Evolutionary conservation across 2,113 vertebrate genomes (phyloP).

Genomic region (Prochilodus magdalenae): DNA sequence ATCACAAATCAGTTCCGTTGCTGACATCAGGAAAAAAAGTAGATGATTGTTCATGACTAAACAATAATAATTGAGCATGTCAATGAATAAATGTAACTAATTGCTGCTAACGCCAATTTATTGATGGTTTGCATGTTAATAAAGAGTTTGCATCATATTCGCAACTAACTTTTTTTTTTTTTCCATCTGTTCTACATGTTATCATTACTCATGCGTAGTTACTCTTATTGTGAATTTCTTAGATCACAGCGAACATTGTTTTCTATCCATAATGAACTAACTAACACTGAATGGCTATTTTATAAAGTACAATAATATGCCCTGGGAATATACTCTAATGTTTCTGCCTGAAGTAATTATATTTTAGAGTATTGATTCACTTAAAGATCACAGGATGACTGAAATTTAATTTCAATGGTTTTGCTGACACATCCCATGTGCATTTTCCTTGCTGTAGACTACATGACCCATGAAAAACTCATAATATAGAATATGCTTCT

Average conservation of each 20-base stretch:
- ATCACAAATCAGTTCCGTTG: too few species aligned
- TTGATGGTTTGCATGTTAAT: too few species aligned
- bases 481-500: constrained; percentile 28
- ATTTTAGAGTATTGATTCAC: constrained; percentile 3
- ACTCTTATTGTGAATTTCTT: background rate
- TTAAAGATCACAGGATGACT: background rate
- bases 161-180: background rate
- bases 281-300: background rate
- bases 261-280: too few species aligned
- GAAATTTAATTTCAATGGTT: constrained; percentile 22
- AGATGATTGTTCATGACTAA: too few species aligned
- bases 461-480: constrained; percentile 39
- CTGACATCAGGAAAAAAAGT: too few species aligned
- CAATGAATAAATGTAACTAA: too few species aligned
- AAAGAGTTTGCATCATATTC: too few species aligned
- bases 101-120: too few species aligned
- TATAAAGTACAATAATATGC: too few species aligned
- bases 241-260: too few species aligned
- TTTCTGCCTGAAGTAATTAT: constrained; percentile 18
- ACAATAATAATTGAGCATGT: too few species aligned
- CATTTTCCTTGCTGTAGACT: background rate
- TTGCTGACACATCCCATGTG: constrained; percentile 3
- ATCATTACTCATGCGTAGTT: background rate
- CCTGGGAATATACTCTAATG: background rate
- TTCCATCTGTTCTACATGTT: background rate